A percentile compares a stretch with the other conserved stretches of the same genome.
phyloP scores from a whole-genome alignment of 2,888 invertebrate genomes.

The Apamea anceps region DNA sequence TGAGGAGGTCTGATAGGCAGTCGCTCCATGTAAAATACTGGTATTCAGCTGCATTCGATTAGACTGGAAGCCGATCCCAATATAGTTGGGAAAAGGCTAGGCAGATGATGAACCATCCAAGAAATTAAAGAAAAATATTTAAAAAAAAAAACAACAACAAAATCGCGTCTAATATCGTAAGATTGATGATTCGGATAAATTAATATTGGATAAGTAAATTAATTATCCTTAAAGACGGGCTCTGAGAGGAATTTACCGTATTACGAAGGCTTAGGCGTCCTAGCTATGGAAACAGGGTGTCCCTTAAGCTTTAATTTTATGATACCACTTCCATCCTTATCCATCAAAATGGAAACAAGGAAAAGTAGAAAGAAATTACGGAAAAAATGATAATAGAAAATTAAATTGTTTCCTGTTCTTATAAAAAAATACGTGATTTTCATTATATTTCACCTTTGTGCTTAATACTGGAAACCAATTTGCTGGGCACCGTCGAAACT shows the following conservation, averaged over 20 bases:
- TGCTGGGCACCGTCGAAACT: constrained; percentile 9
- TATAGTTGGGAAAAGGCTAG: too few species aligned
- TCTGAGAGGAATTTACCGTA: constrained; percentile 18
- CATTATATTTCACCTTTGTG: constrained; percentile 26
- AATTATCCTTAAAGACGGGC: constrained; percentile 47
- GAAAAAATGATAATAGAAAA: constrained; percentile 15
- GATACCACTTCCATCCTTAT: constrained; percentile 22
- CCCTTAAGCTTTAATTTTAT: constrained; percentile 22
- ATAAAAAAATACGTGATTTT: constrained; percentile 8
- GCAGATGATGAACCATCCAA: neutral
- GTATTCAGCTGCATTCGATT: too few species aligned
- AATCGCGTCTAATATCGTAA: constrained; percentile 28
- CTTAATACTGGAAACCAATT: constrained; percentile 22
- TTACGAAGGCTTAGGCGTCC: constrained; percentile 38
- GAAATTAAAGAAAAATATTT: neutral
- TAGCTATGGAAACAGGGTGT: constrained; percentile 14
- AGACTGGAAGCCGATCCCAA: too few species aligned
- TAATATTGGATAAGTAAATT: constrained; percentile 53
- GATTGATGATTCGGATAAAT: constrained; percentile 54
- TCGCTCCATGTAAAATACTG: too few species aligned
- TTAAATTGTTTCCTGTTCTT: neutral
- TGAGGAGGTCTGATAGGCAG: too few species aligned
- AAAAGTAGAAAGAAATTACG: constrained; percentile 15
- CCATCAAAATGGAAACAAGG: constrained; percentile 28
- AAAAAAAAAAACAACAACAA: constrained; percentile 6